Percentiles rank a stretch among this genome's conserved stretches.
phyloP scores from a whole-genome alignment of 2,888 invertebrate species.

The Margaritifera margaritifera region DNA sequence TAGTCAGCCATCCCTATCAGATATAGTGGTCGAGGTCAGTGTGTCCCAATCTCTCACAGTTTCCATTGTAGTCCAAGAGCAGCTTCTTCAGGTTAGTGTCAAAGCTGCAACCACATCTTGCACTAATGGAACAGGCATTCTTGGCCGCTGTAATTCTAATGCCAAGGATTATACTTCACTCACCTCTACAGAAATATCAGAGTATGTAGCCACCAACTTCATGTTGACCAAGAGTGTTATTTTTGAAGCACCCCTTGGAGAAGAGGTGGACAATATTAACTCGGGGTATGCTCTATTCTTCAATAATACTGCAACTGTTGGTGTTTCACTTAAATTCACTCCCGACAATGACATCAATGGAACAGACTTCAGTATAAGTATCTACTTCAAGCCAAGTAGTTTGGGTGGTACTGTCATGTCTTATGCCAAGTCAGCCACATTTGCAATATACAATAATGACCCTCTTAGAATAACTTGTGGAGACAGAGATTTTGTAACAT shows the following conservation, averaged over 20 bases:
- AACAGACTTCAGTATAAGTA: constrained; percentile 43
- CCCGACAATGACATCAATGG: constrained; percentile 17
- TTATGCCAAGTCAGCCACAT: constrained; percentile 43
- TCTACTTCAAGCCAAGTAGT: constrained; percentile 49
- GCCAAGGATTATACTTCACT: constrained; percentile 27
- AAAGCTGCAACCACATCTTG: constrained; percentile 30
- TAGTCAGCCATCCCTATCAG: constrained; percentile 24
- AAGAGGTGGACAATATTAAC: constrained; percentile 15
- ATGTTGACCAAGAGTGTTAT: constrained; percentile 27
- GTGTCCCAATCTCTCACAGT: constrained; percentile 23
- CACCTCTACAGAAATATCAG: constrained; percentile 25
- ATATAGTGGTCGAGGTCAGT: constrained; percentile 26
- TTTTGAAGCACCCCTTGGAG: constrained; percentile 23
- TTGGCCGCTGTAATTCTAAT: constrained; percentile 36
- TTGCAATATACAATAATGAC: constrained; percentile 43
- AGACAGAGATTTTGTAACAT: constrained; percentile 17
- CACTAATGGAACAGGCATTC: constrained; percentile 33
- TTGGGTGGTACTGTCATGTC: constrained; percentile 46
- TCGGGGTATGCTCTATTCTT: constrained; percentile 51
- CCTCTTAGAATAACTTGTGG: constrained; percentile 44
- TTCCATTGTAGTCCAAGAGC: constrained; percentile 25
- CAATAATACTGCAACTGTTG: constrained; percentile 42
- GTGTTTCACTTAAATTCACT: constrained; percentile 30
- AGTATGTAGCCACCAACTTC: constrained; percentile 23
- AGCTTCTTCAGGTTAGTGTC: constrained; percentile 36